Base-by-base conservation (phyloP, 2,888 invertebrate species). In the Cynaeus angustus region DNA sequence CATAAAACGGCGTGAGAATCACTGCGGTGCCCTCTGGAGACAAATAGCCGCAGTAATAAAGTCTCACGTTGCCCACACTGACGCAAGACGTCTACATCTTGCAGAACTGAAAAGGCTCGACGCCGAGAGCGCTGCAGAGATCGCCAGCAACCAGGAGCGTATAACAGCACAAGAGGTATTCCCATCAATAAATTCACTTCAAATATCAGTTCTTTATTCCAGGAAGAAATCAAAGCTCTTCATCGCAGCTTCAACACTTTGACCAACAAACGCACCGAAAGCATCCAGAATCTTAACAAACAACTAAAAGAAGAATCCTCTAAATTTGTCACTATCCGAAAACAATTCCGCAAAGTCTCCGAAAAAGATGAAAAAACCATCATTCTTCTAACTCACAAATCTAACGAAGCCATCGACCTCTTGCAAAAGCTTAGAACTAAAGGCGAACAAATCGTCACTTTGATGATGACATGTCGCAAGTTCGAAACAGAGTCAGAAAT, bases 401-500 rank as follows among this genome's bases (percentile, higher is more conserved):
- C 88, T 0, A 86, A 87, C 70, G 80, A 81, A n/a, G 73, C 85
- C 8, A 73, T 87, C 0, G 84, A 85, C 70, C 84, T 86, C 84
- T 77, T 89, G 1, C 80, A 85, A 72, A 76, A 77, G 1, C 83
- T 87, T 0, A 77, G 80, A 30, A 81, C 83, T 64, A 89, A 88
- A 78, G 88, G 88, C 3, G 86, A 88, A 67, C 86, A 86, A 75
- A 86, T 90, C 53, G 77, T 88, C 48, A 86, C 86, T 16, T 77
- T 90, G 72, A 86, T 86, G 16, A 84, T 85, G 16, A 83, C 87
- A n/a, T 89, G 90, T 72, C 82, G 87, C 37, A 89, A 88, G 80
- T 87, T 86, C 75, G 89, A 90, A 82, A 89, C 88, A 0, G 86
- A 86, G 71, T 82, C 85, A 9, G 89, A 89, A 80, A 88, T 70